Evolutionary conservation across 2,113 vertebrate species (phyloP).

Genomic region (Megaceryle maxima): DNA sequence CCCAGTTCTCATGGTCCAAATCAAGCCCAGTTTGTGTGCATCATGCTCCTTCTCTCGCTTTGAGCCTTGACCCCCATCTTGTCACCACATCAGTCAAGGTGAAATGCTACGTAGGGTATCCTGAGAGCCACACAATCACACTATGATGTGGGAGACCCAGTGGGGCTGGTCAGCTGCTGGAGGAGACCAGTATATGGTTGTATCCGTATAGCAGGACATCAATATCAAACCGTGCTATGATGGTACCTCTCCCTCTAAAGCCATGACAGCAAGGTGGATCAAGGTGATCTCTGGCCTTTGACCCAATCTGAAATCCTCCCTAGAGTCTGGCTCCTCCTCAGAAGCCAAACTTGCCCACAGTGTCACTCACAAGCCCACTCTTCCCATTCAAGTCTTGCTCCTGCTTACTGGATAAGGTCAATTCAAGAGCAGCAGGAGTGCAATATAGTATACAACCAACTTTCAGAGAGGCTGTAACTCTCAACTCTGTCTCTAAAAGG

Average conservation of each 20-base stretch:
- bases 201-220: not conserved
- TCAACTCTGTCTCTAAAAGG: not conserved
- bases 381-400: not conserved
- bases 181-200: accelerated
- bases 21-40: not conserved
- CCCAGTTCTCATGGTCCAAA: not conserved
- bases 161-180: not conserved
- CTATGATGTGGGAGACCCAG: not conserved
- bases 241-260: not conserved
- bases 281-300: not conserved
- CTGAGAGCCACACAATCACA: not conserved
- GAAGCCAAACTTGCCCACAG: not conserved
- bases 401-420: not conserved
- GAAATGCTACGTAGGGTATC: not conserved
- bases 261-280: not conserved
- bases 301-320: not conserved
- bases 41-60: not conserved
- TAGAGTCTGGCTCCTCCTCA: not conserved
- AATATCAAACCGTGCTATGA: accelerated
- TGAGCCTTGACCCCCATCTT: not conserved
- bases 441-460: not conserved
- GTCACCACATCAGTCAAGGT: not conserved
- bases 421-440: not conserved
- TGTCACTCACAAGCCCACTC: not conserved
- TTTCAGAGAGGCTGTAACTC: not conserved